Evolutionary conservation across 2,888 invertebrate species (phyloP).

Genomic region (Oligia strigilis): DNA sequence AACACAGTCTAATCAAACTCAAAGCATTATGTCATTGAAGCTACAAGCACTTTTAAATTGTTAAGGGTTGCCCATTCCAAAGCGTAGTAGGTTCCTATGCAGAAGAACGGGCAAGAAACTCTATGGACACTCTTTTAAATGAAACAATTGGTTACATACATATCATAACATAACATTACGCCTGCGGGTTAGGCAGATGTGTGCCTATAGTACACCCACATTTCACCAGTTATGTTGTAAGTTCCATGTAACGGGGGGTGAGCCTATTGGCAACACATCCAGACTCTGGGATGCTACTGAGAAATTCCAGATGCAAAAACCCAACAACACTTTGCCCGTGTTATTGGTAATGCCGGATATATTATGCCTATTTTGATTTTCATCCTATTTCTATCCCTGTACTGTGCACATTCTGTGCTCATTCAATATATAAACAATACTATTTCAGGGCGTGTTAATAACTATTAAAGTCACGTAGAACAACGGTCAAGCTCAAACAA

Average conservation of each 20-base stretch:
- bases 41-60: background rate
- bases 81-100: background rate
- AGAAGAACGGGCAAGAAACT: background rate
- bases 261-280: no score
- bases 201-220: background rate
- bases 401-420: background rate
- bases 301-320: background rate
- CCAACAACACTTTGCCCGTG: background rate
- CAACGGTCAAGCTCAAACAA: constrained; percentile 48
- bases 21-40: background rate
- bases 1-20: background rate
- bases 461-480: constrained; percentile 59
- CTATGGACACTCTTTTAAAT: background rate
- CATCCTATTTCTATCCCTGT: background rate
- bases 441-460: constrained; percentile 50
- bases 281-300: background rate
- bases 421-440: constrained; percentile 35
- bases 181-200: background rate
- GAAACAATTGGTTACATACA: background rate
- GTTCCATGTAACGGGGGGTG: background rate
- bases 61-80: background rate
- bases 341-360: background rate
- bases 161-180: background rate
- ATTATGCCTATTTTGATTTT: background rate
- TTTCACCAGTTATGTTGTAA: background rate